Conservation (phyloP, 2,113 vertebrate species). For the Limanda limanda region DNA sequence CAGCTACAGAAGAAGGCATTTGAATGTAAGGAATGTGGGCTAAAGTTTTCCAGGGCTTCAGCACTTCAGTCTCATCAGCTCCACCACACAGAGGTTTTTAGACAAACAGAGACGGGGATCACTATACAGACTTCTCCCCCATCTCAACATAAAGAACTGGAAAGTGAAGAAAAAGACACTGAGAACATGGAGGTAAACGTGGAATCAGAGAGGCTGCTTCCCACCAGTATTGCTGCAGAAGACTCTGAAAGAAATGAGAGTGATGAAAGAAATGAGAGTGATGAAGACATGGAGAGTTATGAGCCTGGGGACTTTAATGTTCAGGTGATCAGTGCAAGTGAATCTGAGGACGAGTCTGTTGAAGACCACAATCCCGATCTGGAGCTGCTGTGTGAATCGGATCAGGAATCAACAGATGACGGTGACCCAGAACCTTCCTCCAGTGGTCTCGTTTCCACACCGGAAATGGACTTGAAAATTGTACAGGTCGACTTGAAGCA, state of each 20-base stretch:
- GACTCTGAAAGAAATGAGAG: constrained; percentile 12
- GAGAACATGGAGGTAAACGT: constrained; percentile 7
- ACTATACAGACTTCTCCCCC: neutral
- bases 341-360: constrained; percentile 68
- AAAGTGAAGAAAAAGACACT: constrained; percentile 30
- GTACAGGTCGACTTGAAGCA: constrained; percentile 77
- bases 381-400: constrained; percentile 79
- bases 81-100: constrained; percentile 76
- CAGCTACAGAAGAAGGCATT: constrained; percentile 85
- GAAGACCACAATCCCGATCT: constrained; percentile 75
- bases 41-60: constrained; percentile 82
- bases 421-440: constrained; percentile 14
- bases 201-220: constrained; percentile 26
- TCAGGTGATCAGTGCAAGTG: constrained; percentile 76
- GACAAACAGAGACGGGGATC: constrained; percentile 61
- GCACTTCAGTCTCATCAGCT: constrained; percentile 84
- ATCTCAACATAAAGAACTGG: constrained; percentile 29
- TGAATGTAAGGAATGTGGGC: constrained; percentile 82
- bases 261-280: constrained; percentile 52
- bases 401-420: constrained; percentile 73
- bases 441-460: constrained; percentile 45
- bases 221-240: constrained; percentile 22
- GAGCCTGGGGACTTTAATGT: constrained; percentile 74
- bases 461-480: constrained; percentile 79
- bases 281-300: constrained; percentile 65